Percentiles rank a stretch among this genome's conserved stretches.
Evolutionary conservation across 2,888 invertebrate genomes (phyloP).

Genomic region (Nymphalis c-album): DNA sequence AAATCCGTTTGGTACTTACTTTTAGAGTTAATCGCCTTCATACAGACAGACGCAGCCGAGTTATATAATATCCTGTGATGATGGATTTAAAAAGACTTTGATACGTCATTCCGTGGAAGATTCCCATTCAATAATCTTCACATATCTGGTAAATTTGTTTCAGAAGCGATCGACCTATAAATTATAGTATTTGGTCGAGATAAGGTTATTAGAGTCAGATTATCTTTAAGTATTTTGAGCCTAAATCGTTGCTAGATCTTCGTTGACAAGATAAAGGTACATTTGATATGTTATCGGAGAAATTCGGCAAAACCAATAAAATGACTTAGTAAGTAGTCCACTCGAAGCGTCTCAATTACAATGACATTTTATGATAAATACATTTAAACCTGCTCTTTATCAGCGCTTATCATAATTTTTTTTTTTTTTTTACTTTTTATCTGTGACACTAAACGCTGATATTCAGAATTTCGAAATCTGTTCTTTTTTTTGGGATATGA

Average conservation of each 20-base stretch:
- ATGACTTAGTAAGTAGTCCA: conserved; percentile 23
- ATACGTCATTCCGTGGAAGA: not conserved
- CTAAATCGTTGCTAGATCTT: conserved; percentile 25
- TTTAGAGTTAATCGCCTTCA: too few relatives aligned
- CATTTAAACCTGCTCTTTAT: conserved; percentile 15
- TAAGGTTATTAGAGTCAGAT: conserved; percentile 1
- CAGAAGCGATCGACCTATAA: conserved; percentile 8
- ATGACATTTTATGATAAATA: conserved; percentile 21
- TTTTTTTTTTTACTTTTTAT: not conserved
- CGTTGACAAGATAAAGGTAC: conserved; percentile 17
- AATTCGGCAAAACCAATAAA: conserved; percentile 37
- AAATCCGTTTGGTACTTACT: too few relatives aligned
- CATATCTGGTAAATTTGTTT: not conserved
- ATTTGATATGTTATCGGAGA: conserved; percentile 37
- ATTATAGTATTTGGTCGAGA: not conserved
- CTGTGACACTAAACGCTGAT: too few relatives aligned
- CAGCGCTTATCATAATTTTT: not conserved
- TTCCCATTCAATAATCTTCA: not conserved
- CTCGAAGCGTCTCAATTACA: conserved; percentile 36
- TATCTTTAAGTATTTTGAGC: conserved; percentile 4
- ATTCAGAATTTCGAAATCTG: too few relatives aligned
- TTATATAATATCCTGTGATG: too few relatives aligned
- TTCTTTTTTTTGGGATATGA: too few relatives aligned
- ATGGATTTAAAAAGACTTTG: too few relatives aligned
- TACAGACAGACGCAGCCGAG: too few relatives aligned